Conservation (phyloP, 2,113 vertebrate species). For the Sinocyclocheilus anshuiensis region DNA sequence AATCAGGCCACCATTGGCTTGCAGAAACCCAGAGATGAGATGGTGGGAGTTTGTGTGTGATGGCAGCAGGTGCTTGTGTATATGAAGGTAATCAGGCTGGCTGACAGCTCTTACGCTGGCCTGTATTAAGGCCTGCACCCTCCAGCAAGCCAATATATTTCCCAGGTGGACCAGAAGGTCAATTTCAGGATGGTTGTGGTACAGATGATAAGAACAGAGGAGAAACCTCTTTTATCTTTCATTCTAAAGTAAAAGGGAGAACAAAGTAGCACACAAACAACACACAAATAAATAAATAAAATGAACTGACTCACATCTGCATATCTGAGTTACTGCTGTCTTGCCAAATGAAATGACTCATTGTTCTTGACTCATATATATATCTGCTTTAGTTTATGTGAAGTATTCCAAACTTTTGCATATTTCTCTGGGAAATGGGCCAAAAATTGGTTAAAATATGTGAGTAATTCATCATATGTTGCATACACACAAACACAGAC, state of each 20-base stretch:
- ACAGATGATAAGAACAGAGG: conserved; percentile 55
- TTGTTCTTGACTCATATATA: neutral
- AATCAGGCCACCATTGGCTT: conserved; percentile 18
- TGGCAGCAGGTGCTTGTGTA: conserved; percentile 71
- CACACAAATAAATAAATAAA: conserved; percentile 34
- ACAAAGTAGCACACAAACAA: conserved; percentile 5
- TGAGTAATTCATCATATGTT: no score
- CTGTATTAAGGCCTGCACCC: conserved; percentile 65
- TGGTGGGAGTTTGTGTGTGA: conserved; percentile 18
- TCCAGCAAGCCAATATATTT: conserved; percentile 70
- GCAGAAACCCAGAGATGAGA: conserved; percentile 8
- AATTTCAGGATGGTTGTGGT: conserved; percentile 61
- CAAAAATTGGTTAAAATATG: neutral
- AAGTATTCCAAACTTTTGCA: neutral
- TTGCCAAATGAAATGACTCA: neutral
- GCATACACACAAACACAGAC: no score
- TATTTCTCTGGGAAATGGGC: neutral
- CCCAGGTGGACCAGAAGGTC: conserved; percentile 57
- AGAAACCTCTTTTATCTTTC: conserved; percentile 53
- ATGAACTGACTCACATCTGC: conserved; percentile 21
- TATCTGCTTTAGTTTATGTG: neutral
- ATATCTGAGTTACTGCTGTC: neutral
- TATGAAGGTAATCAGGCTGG: conserved; percentile 68
- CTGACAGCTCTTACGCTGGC: conserved; percentile 72
- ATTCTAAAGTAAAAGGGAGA: conserved; percentile 19